Base-by-base conservation (phyloP, 1,140 invertebrate species). In the Cardiocondyla obscurior region DNA sequence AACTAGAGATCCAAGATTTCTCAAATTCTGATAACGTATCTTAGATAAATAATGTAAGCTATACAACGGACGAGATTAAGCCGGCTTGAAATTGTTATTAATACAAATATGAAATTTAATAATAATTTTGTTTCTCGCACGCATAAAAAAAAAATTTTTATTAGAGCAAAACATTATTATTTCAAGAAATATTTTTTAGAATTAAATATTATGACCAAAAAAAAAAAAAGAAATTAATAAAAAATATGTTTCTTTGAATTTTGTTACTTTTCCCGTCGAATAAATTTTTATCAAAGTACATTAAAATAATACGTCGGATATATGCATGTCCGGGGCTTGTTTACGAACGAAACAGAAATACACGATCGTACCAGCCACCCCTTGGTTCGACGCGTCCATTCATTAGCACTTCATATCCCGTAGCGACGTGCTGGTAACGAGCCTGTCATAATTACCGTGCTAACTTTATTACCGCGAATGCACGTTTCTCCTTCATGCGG, bases 401-500 rank as follows among this genome's bases (percentile, higher is more conserved):
- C 92, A 93, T 93, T 93, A 93, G 91, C 92, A 92, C 92, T 92
- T 93, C 92, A 92, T 93, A 93, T 93, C 90, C 90, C 86, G 91
- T 89, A 69, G 90, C 90, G 92, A 93, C 92, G 92, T 92, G 88
- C 89, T 89, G 87, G 92, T 93, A 93, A 93, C 92, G 92, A 93
- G 91, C 92, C 90, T 93, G 92, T 93, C 92, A 93, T 93, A 93
- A 93, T 93, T 93, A 93, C 85, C 91, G 82, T 83, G 91, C 91
- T 91, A 93, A 92, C 91, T 92, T 93, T 93, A 93, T 92, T 92
- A 93, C 90, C 88, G 83, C 83, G 86, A 79, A 87, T 88, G 87
- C 86, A 88, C 85, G 76, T 74, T n/a, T 85, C 86, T 88, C 86
- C 77, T 82, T 85, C 65, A 46, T 67, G 69, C 64, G 49, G 82